Evolutionary conservation across 2,797 vertebrate species (phyloP).

Genomic region (Muscicapa striata): DNA sequence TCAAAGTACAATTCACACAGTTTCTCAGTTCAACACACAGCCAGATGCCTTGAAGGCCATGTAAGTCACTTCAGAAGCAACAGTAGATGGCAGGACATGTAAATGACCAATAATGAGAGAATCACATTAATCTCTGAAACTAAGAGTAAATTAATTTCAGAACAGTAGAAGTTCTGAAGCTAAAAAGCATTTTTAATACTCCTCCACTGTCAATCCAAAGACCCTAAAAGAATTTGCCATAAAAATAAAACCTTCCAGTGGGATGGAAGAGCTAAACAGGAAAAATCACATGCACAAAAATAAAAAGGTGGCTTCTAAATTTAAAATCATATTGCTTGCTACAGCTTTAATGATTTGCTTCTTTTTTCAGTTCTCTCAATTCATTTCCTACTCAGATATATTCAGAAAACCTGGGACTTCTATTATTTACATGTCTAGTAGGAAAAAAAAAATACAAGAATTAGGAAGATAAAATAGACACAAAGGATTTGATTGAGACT

Average conservation of each 20-base stretch:
- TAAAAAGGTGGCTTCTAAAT: constrained; percentile 28
- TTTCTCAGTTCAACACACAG: neutral
- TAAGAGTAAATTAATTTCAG: neutral
- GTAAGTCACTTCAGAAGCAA: neutral
- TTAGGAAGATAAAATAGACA: constrained; percentile 20
- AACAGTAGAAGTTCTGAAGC: neutral
- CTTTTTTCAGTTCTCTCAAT: constrained; percentile 4
- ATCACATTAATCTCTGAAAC: neutral
- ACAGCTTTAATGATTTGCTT: neutral
- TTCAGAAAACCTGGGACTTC: constrained; percentile 16
- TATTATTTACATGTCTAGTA: constrained; percentile 18
- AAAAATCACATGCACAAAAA: constrained; percentile 34
- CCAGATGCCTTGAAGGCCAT: neutral
- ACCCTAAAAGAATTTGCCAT: neutral
- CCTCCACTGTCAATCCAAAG: neutral
- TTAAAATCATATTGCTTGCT: neutral
- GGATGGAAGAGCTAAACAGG: neutral
- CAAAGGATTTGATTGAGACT: constrained; percentile 48
- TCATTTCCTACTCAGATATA: neutral
- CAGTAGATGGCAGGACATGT: neutral
- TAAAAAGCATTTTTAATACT: neutral
- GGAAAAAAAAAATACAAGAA: neutral
- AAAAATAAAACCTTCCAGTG: neutral
- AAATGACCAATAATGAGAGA: neutral
- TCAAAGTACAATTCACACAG: neutral